These are phyloP conservation scores for Oncorhynchus kisutch DNA, from an alignment of 2,113 vertebrate species.

Conservation along the genomic window DNA sequence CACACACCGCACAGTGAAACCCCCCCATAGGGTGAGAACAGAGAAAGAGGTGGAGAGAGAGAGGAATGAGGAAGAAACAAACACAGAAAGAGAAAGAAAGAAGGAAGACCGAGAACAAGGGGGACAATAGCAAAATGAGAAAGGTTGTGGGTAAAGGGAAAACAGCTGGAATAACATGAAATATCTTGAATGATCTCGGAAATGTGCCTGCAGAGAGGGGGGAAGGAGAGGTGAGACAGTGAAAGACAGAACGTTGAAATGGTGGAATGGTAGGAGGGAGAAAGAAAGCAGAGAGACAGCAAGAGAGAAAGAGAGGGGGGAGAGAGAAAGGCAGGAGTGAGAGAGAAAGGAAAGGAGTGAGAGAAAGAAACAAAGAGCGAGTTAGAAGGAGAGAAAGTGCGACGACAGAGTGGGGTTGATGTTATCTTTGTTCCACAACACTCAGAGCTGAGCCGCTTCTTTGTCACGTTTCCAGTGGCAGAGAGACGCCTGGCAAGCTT, in stretches of 20 bases:
- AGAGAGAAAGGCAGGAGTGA: not conserved
- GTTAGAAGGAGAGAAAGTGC: not conserved
- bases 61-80: no score
- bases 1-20: not conserved
- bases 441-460: not conserved
- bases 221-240: not conserved
- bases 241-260: not conserved
- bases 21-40: slow-evolving; percentile 9
- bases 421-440: not conserved
- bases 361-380: not conserved
- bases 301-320: not conserved
- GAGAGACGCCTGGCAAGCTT: not conserved
- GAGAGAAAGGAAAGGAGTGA: not conserved
- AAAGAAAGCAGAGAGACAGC: not conserved
- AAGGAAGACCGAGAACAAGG: no score
- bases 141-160: not conserved
- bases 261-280: not conserved
- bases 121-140: slow-evolving; percentile 21
- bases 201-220: not conserved
- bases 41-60: no score
- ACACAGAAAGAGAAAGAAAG: no score
- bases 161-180: not conserved
- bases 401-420: not conserved
- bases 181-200: not conserved
- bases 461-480: not conserved